These are phyloP conservation scores for Palaemon carinicauda DNA, from an alignment of 1,140 invertebrate genomes.

Conservation along the genomic window DNA sequence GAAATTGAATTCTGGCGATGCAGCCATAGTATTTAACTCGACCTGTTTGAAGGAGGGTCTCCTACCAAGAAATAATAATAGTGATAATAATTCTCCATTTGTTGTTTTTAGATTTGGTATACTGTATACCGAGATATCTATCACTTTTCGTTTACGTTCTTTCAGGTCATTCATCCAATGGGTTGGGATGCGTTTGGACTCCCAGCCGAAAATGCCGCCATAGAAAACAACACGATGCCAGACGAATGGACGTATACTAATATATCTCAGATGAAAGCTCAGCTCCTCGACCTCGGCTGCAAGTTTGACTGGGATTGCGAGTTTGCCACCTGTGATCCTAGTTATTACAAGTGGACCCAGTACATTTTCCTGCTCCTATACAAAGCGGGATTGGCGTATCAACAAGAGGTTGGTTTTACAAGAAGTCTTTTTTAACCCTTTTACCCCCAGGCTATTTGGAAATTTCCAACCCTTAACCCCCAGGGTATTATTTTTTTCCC, in stretches of 20 bases:
- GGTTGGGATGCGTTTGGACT: conserved; percentile 99
- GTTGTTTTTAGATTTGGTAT: too few species aligned
- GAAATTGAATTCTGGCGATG: too few species aligned
- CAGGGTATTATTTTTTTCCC: neutral
- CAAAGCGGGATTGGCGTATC: conserved; percentile 85
- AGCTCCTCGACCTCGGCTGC: conserved; percentile 82
- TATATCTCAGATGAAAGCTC: conserved; percentile 88
- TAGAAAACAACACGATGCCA: conserved; percentile 81
- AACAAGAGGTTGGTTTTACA: conserved; percentile 74
- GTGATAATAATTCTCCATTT: too few species aligned
- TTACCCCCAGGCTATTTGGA: neutral
- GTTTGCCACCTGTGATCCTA: conserved; percentile 78
- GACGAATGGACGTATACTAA: conserved; percentile 88
- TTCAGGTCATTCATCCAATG: conserved; percentile 90
- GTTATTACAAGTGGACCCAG: conserved; percentile 94
- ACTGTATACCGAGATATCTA: too few species aligned
- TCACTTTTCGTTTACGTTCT: too few species aligned
- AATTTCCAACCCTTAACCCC: too few species aligned
- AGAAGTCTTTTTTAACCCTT: neutral
- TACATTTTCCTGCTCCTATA: conserved; percentile 91
- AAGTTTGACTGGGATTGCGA: conserved; percentile 95
- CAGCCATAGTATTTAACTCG: too few species aligned
- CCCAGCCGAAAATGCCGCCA: conserved; percentile 98
- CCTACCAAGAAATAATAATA: too few species aligned
- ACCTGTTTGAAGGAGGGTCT: too few species aligned